phyloP scores from a whole-genome alignment of 2,113 vertebrate species.

The Cololabis saira region DNA sequence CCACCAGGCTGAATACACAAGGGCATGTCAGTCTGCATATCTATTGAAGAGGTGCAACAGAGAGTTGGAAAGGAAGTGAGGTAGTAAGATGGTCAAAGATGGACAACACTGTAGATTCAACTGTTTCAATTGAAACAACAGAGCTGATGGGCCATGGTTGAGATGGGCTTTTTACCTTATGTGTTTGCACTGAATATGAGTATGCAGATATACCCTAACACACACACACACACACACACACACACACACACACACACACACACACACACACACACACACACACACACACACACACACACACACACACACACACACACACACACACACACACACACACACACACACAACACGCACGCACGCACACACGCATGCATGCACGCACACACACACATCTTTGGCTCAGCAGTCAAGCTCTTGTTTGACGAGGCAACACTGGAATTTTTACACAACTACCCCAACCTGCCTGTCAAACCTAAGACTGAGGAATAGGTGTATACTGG shows the following conservation, averaged over 20 bases:
- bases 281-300: conserved; percentile 52
- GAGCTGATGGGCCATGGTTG: conserved; percentile 52
- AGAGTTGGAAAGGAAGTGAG: conserved; percentile 48
- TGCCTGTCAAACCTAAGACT: conserved; percentile 55
- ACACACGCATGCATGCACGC: conserved; percentile 23
- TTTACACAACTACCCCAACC: conserved; percentile 54
- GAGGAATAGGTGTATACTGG: conserved; percentile 41
- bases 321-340: conserved; percentile 56
- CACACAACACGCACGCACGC: conserved; percentile 15
- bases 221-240: conserved; percentile 58
- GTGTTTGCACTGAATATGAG: conserved; percentile 84
- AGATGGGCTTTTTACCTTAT: conserved; percentile 71
- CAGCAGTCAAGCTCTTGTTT: conserved; percentile 70
- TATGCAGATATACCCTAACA: conserved; percentile 73
- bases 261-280: conserved; percentile 29
- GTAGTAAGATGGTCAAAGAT: conserved; percentile 36
- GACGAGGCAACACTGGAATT: conserved; percentile 76
- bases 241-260: conserved; percentile 51
- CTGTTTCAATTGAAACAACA: conserved; percentile 61
- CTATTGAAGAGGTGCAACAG: conserved; percentile 59
- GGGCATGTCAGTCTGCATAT: conserved; percentile 50
- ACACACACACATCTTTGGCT: conserved; percentile 67
- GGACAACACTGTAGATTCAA: conserved; percentile 59
- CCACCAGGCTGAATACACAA: conserved; percentile 45
- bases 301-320: conserved; percentile 59